Percentiles rank a stretch among this genome's conserved stretches.
phyloP scores from a whole-genome alignment of 2,888 invertebrate genomes.

The Tuta absoluta region DNA sequence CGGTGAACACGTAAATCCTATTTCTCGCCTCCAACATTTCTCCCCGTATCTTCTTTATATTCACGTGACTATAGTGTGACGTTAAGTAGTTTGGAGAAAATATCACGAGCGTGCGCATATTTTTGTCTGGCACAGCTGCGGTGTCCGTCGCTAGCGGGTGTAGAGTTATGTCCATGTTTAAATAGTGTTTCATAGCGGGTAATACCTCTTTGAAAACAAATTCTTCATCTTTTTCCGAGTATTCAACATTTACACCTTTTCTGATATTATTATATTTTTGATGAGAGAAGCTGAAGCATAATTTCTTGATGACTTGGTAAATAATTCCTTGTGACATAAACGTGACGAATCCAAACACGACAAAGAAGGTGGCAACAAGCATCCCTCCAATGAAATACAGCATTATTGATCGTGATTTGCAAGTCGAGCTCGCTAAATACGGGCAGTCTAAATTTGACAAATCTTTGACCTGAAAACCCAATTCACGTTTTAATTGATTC shows the following conservation, averaged over 20 bases:
- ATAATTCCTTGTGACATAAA: constrained; percentile 7
- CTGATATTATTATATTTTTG: constrained; percentile 32
- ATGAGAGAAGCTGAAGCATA: constrained; percentile 18
- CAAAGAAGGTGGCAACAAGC: constrained; percentile 15
- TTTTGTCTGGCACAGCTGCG: constrained; percentile 40
- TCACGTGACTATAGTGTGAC: constrained; percentile 65
- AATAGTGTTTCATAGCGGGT: constrained; percentile 54
- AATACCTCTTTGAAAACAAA: constrained; percentile 65
- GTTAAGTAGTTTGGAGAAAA: constrained; percentile 72
- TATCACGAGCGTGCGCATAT: constrained; percentile 53
- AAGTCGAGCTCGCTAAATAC: constrained; percentile 53
- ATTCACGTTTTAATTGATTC: constrained; percentile 19
- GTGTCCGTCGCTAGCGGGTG: constrained; percentile 6
- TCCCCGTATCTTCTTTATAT: constrained; percentile 69
- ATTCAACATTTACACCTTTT: constrained; percentile 52
- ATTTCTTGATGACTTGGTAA: neutral
- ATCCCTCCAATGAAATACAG: constrained; percentile 16
- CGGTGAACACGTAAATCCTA: constrained; percentile 66
- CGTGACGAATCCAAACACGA: neutral
- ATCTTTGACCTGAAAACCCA: constrained; percentile 58
- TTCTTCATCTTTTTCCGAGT: constrained; percentile 60
- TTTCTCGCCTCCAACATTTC: constrained; percentile 66
- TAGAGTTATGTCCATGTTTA: constrained; percentile 49
- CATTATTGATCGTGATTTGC: constrained; percentile 53
- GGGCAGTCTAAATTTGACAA: constrained; percentile 52